These are phyloP conservation scores for Pantala flavescens DNA, from an alignment of 1,140 invertebrate species.

Conservation along the genomic window DNA sequence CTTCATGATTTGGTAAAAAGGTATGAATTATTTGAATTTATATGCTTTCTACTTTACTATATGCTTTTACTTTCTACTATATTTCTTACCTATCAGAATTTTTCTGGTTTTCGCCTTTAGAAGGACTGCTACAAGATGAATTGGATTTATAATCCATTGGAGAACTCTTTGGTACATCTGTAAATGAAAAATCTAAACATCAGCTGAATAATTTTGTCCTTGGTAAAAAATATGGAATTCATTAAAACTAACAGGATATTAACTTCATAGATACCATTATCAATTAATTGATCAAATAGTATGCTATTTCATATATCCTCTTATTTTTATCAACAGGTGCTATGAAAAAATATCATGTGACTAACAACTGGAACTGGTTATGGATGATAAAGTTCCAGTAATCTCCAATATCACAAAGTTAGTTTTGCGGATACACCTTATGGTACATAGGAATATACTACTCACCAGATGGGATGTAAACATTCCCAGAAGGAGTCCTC, in stretches of 20 bases:
- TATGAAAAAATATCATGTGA: too few species aligned
- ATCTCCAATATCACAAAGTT: too few species aligned
- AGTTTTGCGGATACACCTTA: too few species aligned
- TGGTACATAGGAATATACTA: neutral
- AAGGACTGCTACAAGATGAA: slow-evolving; percentile 68
- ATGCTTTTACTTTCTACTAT: neutral
- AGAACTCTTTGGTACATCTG: slow-evolving; percentile 78
- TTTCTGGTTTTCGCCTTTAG: slow-evolving; percentile 53
- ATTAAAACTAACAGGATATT: too few species aligned
- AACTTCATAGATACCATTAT: too few species aligned
- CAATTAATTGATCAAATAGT: too few species aligned
- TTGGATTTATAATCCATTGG: slow-evolving; percentile 80
- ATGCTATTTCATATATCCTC: too few species aligned
- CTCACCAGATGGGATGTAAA: slow-evolving; percentile 81
- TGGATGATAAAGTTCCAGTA: too few species aligned
- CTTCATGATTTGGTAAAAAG: neutral
- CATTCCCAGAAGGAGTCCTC: slow-evolving; percentile 78
- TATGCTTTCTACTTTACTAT: neutral
- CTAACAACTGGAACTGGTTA: too few species aligned
- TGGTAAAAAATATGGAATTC: neutral
- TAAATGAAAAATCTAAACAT: slow-evolving; percentile 32
- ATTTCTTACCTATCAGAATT: slow-evolving; percentile 53
- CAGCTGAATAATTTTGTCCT: neutral
- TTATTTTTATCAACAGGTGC: too few species aligned
- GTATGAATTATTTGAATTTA: too few species aligned